phyloP scores from a whole-genome alignment of 2,797 vertebrate genomes.

The Atherinosoma microstoma region DNA sequence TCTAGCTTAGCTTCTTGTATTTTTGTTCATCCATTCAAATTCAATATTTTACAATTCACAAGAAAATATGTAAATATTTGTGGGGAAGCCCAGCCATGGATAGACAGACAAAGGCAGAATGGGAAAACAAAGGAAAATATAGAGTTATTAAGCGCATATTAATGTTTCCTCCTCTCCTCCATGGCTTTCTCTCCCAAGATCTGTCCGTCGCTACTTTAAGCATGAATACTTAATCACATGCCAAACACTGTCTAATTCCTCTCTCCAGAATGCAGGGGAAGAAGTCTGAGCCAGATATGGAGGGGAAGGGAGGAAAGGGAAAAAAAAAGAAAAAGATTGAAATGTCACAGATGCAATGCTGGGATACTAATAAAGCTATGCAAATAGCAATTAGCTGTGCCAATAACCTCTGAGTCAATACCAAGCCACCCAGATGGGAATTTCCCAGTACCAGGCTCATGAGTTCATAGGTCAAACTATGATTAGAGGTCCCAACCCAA shows the following conservation, averaged over 20 bases:
- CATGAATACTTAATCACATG: conserved; percentile 81
- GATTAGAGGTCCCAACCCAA: conserved; percentile 57
- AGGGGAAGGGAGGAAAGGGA: background rate
- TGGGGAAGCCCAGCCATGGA: conserved; percentile 19
- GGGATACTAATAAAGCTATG: conserved; percentile 83
- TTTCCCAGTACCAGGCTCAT: conserved; percentile 30
- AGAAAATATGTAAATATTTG: conserved; percentile 16
- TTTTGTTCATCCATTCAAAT: conserved; percentile 52
- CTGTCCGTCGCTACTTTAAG: conserved; percentile 72
- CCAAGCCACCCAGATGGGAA: conserved; percentile 54
- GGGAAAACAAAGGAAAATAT: conserved; percentile 44
- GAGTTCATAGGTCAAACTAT: conserved; percentile 68
- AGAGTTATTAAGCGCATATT: conserved; percentile 75
- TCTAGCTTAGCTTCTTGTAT: background rate
- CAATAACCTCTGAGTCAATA: conserved; percentile 82
- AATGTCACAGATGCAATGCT: conserved; percentile 74
- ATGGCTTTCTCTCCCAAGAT: conserved; percentile 59
- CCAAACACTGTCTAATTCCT: conserved; percentile 77
- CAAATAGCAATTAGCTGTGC: conserved; percentile 87
- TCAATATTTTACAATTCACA: conserved; percentile 46
- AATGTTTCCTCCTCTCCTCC: conserved; percentile 77
- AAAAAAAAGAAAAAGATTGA: conserved; percentile 44
- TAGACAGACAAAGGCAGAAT: conserved; percentile 35
- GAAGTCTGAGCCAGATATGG: conserved; percentile 32
- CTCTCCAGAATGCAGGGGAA: conserved; percentile 52